phyloP scores from a whole-genome alignment of 2,113 vertebrate species.

The Phocoena sinus region DNA sequence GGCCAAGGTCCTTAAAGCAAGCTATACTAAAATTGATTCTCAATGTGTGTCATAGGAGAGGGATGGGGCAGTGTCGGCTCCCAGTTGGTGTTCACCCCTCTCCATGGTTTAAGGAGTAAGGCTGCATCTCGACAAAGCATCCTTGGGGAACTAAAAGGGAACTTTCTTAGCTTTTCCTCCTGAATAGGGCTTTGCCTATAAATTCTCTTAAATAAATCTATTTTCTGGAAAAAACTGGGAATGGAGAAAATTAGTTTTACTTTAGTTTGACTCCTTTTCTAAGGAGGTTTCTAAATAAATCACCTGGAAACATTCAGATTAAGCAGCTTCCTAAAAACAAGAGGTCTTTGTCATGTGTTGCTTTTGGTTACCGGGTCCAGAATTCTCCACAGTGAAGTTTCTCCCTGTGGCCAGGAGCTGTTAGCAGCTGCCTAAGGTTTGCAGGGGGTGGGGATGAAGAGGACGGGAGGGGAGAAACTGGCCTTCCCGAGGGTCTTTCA shows the following conservation, averaged over 20 bases:
- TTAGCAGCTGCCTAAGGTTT: neutral
- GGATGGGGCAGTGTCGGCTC: neutral
- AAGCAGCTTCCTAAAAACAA: slow-evolving; percentile 29
- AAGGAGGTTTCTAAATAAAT: slow-evolving; percentile 45
- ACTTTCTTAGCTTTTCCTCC: slow-evolving; percentile 20
- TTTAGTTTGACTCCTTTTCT: slow-evolving; percentile 39
- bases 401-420: neutral
- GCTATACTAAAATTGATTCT: neutral
- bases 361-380: slow-evolving; percentile 12
- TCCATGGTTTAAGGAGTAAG: neutral
- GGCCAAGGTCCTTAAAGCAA: neutral
- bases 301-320: slow-evolving; percentile 22
- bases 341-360: slow-evolving; percentile 39
- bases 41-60: neutral
- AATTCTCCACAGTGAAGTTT: neutral
- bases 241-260: slow-evolving; percentile 43
- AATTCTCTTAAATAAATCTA: neutral
- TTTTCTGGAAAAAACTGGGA: slow-evolving; percentile 39
- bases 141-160: neutral
- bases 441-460: neutral
- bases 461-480: neutral
- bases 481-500: neutral
- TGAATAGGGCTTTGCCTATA: neutral
- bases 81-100: neutral
- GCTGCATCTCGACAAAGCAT: neutral